Evolutionary conservation across 2,797 vertebrate genomes (phyloP).

Genomic region (Halcyon badia): DNA sequence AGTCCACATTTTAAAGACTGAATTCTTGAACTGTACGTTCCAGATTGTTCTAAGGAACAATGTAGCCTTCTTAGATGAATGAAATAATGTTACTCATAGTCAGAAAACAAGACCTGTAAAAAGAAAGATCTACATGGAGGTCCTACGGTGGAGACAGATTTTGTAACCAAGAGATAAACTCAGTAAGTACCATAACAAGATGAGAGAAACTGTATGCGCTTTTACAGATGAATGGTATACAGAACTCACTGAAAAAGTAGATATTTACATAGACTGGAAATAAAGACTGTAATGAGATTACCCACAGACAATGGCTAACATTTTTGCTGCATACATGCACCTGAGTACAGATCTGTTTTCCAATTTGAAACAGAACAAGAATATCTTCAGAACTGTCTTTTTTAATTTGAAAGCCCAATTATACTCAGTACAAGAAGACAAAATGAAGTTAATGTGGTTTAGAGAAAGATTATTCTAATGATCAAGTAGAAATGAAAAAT

Average conservation of each 20-base stretch:
- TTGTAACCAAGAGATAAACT: not conserved
- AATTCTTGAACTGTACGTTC: not conserved
- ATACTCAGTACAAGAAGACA: not conserved
- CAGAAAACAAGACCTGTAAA: not conserved
- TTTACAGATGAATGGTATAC: not conserved
- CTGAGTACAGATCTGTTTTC: not conserved
- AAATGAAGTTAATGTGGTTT: not conserved
- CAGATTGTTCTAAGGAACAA: not conserved
- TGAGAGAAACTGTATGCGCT: not conserved
- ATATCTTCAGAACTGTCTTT: not conserved
- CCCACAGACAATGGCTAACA: not conserved
- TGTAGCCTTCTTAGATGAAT: not conserved
- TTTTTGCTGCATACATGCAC: not conserved
- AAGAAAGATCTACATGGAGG: not conserved
- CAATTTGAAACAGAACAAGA: not conserved
- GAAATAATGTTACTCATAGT: not conserved
- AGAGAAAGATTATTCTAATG: not conserved
- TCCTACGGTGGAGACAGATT: not conserved
- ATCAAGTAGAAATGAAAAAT: conserved; percentile 2
- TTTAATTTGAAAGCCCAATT: conserved; percentile 5
- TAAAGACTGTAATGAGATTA: not conserved
- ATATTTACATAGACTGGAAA: not conserved
- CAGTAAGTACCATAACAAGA: not conserved
- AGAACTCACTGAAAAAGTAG: not conserved
- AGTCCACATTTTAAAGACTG: not conserved